These are phyloP conservation scores for Addax nasomaculatus DNA, from an alignment of 2,113 vertebrate species.

Conservation along the genomic window DNA sequence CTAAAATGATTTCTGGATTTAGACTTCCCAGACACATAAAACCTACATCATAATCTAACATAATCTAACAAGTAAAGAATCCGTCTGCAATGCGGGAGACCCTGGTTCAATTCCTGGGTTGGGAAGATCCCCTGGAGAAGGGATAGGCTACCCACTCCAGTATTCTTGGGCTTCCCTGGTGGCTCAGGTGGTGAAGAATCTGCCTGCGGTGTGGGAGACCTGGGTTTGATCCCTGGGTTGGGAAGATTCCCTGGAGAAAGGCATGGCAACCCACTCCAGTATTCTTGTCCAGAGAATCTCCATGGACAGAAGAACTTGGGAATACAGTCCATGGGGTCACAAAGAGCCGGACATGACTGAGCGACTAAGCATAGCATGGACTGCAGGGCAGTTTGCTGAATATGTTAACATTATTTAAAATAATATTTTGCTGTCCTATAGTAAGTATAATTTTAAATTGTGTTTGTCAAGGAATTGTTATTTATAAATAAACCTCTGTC, in stretches of 20 bases:
- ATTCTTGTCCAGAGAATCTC: not conserved
- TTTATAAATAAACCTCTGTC: not conserved
- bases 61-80: not conserved
- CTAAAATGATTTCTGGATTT: not conserved
- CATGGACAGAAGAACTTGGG: not conserved
- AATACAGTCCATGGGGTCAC: not conserved
- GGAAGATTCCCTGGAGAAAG: not conserved
- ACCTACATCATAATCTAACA: not conserved
- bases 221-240: not conserved
- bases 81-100: not conserved
- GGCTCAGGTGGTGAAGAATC: not conserved
- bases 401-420: not conserved
- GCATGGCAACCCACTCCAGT: not conserved
- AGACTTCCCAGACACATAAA: not conserved
- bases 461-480: not conserved
- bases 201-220: not conserved
- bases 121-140: not conserved
- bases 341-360: not conserved
- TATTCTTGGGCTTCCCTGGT: not conserved
- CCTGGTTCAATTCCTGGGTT: not conserved
- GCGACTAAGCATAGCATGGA: accelerated
- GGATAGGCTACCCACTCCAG: not conserved
- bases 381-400: not conserved
- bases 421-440: not conserved
- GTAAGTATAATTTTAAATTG: not conserved